Base-by-base conservation (phyloP, 1,140 invertebrate species). In the Brachionus sp. region DNA sequence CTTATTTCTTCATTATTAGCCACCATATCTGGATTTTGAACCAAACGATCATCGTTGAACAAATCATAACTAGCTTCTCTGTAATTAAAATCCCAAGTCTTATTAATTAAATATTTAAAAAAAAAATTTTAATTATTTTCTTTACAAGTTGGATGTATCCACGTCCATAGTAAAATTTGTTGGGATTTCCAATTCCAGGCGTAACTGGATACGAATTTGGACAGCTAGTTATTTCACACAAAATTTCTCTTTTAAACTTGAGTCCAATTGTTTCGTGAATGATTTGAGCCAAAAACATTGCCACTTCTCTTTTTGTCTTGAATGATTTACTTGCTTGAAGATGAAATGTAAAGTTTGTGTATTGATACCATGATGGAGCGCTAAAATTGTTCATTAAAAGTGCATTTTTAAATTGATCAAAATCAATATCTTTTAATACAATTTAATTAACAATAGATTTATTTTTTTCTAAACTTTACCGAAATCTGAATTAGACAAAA, bases 21-120 rank as follows among this genome's bases (percentile, higher is more conserved):
- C 25, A 75, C 70, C 10, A 25, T 10, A 19, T 75, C 70, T 10
- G 70, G 70, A 46, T 75, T 10, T 23, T 23, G 19, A 10, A 75
- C 19, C 12, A 75, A 29, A 3, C 70, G 70, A 13, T 46, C 39
- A 75, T 75, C 70, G 29, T 46, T 25, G 29, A 46, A 75, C 44
- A 75, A 46, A 75, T 75, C 70, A 29, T 23, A 75, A 33, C 70
- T 75, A 25, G 70, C 70, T 29, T 23, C 16, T 46, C 44, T 35
- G 25, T 75, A 75, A 75, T 75, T 75, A 50, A 46, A 75, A 35
- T 75, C 70, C 70, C 70, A 75, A 25, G 70, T 75, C 70, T 75
- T 46, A 25, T 13, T 29, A 29, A 19, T 13, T 33, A 44, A 46
- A 46, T 29, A 25, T 29, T 46, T 19, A 2, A 46, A 75, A 25